Percentiles rank a stretch among this genome's conserved stretches.
Evolutionary conservation across 2,888 invertebrate species (phyloP).

Genomic region (Callyntrura guangdongensis): DNA sequence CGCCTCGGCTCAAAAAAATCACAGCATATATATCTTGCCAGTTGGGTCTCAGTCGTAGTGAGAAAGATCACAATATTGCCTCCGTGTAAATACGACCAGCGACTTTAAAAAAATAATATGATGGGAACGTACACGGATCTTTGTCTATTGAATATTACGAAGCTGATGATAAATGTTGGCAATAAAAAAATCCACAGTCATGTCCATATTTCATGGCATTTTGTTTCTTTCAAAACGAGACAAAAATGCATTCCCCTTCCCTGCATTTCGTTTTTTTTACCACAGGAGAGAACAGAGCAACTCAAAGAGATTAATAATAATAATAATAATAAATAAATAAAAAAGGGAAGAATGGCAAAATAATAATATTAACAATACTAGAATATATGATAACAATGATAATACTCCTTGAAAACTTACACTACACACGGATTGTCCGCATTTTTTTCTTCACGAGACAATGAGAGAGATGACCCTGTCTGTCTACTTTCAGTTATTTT

Average conservation of each 20-base stretch:
- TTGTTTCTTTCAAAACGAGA: constrained; percentile 38
- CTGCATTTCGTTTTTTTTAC: not conserved
- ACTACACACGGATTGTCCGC: constrained; percentile 10
- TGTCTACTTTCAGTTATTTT: constrained; percentile 1
- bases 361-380: not conserved
- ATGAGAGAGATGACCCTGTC: constrained; percentile 37
- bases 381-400: not conserved
- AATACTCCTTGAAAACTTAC: constrained; percentile 11
- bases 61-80: not conserved
- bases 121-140: not conserved
- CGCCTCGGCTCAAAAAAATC: not conserved
- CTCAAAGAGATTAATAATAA: constrained; percentile 31
- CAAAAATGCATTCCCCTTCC: constrained; percentile 35
- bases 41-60: not conserved
- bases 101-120: constrained; percentile 4
- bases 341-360: not conserved
- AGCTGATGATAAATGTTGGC: constrained; percentile 69
- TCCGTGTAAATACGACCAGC: not conserved
- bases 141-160: constrained; percentile 33
- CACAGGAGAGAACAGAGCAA: not conserved
- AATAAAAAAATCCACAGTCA: constrained; percentile 67
- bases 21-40: not conserved
- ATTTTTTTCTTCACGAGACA: constrained; percentile 18
- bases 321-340: not conserved
- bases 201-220: constrained; percentile 70